A percentile compares a stretch with the other conserved stretches of the same genome.
phyloP scores from a whole-genome alignment of 2,797 vertebrate genomes.

The Acanthurus leucopareius region DNA sequence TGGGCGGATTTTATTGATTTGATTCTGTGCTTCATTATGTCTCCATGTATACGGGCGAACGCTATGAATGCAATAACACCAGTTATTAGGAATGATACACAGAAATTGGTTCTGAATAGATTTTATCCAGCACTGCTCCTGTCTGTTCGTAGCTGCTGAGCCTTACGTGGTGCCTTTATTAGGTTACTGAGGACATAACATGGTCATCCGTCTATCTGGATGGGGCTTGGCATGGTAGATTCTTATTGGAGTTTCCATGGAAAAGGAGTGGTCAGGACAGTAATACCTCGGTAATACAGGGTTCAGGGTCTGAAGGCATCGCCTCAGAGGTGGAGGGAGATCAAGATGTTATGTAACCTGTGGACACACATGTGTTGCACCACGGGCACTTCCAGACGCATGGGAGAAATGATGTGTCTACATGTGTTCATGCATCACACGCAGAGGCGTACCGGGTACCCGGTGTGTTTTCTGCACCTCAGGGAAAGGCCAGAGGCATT shows the following conservation, averaged over 20 bases:
- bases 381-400: slow-evolving; percentile 32
- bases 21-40: slow-evolving; percentile 70
- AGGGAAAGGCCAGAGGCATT: slow-evolving; percentile 56
- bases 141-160: slow-evolving; percentile 49
- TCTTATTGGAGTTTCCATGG: slow-evolving; percentile 73
- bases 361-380: slow-evolving; percentile 38
- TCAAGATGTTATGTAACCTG: slow-evolving; percentile 61
- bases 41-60: slow-evolving; percentile 48
- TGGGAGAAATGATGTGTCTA: slow-evolving; percentile 39
- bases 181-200: slow-evolving; percentile 67
- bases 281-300: slow-evolving; percentile 50
- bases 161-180: slow-evolving; percentile 51
- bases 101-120: slow-evolving; percentile 62
- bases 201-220: slow-evolving; percentile 62
- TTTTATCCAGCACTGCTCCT: slow-evolving; percentile 40
- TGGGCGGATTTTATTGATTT: slow-evolving; percentile 72
- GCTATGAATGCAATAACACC: slow-evolving; percentile 63
- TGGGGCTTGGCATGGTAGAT: slow-evolving; percentile 33
- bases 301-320: slow-evolving; percentile 48
- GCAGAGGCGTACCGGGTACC: slow-evolving; percentile 23
- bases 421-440: slow-evolving; percentile 60
- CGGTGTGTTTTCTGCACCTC: slow-evolving; percentile 46
- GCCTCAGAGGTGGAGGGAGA: slow-evolving; percentile 16
- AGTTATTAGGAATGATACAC: slow-evolving; percentile 68
- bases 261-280: slow-evolving; percentile 59